Base-by-base conservation (phyloP, 2,797 vertebrate species). In the Gymnopithys bicolor region DNA sequence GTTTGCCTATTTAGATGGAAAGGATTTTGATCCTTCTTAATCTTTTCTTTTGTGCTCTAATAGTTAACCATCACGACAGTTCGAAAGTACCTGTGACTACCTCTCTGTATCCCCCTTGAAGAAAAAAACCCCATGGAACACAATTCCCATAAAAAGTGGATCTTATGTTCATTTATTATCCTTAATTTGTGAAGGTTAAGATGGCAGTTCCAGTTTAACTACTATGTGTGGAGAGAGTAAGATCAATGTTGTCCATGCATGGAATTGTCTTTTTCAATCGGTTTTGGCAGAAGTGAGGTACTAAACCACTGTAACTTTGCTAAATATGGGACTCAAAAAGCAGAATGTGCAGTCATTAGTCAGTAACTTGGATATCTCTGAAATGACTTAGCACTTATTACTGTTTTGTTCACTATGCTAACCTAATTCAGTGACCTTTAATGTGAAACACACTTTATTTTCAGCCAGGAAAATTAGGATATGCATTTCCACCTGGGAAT, bases 241-340 rank as follows among this genome's bases (percentile, higher is more conserved):
- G 76, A 93, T 89, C 69, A 83, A 18, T 35, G 32, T 28, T 96
- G 30, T 52, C 85, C 73, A 92, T 94, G 94, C 95, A 95, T 95
- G 70, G 96, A 96, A 97, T 95, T 97, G 81, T 83, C 86, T 97
- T 96, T 95, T 28, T 30, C 95, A 96, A 96, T 95, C 95, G 87
- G n/a, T 83, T 97, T 95, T 96, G 78, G 52, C 82, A 49, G 45
- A 46, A 74, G 48, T 89, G 84, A 95, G 77, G 70, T 85, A 78
- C 63, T 79, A 90, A 96, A 94, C 59, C 39, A 46, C 32, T 59
- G 35, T 39, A 94, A 63, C 62, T 91, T 95, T 84, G 37, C 51
- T 85, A 90, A 96, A 91, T 85, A 60, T 87, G 67, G 63, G 68
- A 30, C 87, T 90, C 39, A 18, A 39, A 97, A 85, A 91, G 43